Base-by-base conservation (phyloP, 2,797 vertebrate genomes). In the Corythornis leucogaster region DNA sequence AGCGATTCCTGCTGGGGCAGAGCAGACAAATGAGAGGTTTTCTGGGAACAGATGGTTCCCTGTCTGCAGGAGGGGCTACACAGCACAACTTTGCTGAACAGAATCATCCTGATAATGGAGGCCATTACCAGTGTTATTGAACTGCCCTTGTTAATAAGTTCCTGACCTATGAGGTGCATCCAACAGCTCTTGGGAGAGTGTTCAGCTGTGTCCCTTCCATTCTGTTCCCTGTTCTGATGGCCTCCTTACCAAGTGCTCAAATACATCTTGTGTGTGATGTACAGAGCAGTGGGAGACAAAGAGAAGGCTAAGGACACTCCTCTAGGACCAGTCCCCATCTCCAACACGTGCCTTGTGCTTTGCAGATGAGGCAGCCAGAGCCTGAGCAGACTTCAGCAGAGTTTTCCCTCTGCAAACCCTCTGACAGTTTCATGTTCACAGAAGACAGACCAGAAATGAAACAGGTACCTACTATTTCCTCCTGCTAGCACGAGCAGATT, bases 41-140 rank as follows among this genome's bases (percentile, higher is more conserved):
- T 94, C 92, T 90, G 78, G 89, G 94, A 97, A 92, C 96, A 98
- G 97, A 97, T 97, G 97, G 97, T 89, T 67, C 90, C 83, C 87
- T 64, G 92, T 81, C 95, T 81, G 94, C 96, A 80, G 78, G 68
- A 85, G 68, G 59, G 90, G 90, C 91, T 81, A 78, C 77, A 67
- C 63, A 70, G 76, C 92, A 81, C 94, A 94, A 95, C 94, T 67
- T 17, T 43, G 26, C 87, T 93, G 85, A 96, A 95, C 17, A 93
- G 96, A 92, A 90, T 73, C 91, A 84, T 76, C 71, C 31, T 53
- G 67, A 69, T 91, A 96, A 97, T 42, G 70, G 78, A 84, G 59
- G 66, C 91, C 48, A 83, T 91, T 96, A 95, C 63, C 58, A 81
- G 53, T 7, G 6, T 75, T 89, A 95, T 42, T 95, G 89, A 94